Evolutionary conservation across 2,888 invertebrate species (phyloP), one percentile per base, ranked within the genome.

Genomic region (Philereme vetulata): DNA sequence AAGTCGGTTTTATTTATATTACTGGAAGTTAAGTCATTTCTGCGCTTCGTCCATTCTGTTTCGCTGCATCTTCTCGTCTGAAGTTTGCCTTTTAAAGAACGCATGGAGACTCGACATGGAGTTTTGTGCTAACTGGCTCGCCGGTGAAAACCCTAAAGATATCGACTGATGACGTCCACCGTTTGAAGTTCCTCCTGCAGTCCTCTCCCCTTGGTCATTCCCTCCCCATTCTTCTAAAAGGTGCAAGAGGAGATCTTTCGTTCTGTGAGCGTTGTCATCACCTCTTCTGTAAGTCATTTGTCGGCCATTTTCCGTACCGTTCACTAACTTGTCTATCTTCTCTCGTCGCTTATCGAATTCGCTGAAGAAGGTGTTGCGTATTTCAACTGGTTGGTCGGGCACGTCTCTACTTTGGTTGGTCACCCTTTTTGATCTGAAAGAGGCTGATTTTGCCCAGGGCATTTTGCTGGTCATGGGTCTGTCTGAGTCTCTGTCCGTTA

Each of bases 61-160:
- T 67, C 87, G 82, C 67, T 88, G 87, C 44, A 81, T 75, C 65
- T 92, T 91, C 64, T 91, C 92, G 47, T 90, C 89, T 21, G 93
- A 89, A 40, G 93, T 93, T 80, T 94, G 93, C 65, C 93, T 86
- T 85, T 96, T 95, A 82, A 96, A 96, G 88, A 96, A 96, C 57
- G 95, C 95, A 70, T 96, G 96, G 47, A 96, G 92, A 57, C 96
- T 96, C 71, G 95, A 96, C 92, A 97, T 96, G 6, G 96, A 95
- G 72, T 93, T 94, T 76, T 96, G 95, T 42, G 96, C 96, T 52
- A 96, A 88, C 64, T 94, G 94, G 70, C 96, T 95, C 32, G 94
- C 94, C 7, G 95, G 94, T 34, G 95, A 94, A 94, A 95, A 96
- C 74, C 96, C 96, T 52, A 95, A 88, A 35, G 96, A 96, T 69